A percentile compares a stretch with the other conserved stretches of the same genome.
Conservation (phyloP, 2,113 vertebrate species). For the Poecilia latipinna region DNA sequence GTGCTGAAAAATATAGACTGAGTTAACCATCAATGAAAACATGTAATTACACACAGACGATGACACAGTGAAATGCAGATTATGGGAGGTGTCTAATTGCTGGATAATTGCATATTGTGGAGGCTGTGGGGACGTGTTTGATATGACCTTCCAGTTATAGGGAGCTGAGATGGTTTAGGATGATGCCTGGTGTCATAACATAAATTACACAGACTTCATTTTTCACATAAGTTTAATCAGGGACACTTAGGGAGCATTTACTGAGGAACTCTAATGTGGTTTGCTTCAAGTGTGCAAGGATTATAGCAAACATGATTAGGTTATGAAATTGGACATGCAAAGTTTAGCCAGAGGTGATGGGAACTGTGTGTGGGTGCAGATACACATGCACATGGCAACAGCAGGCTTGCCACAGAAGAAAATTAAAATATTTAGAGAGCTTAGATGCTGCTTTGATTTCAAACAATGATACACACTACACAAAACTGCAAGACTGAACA, state of each 20-base stretch:
- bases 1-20: conserved; percentile 43
- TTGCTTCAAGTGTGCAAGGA: conserved; percentile 33
- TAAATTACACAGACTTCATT: conserved; percentile 56
- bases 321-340: conserved; percentile 53
- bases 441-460: conserved; percentile 27
- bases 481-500: not conserved
- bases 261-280: conserved; percentile 41
- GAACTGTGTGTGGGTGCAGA: conserved; percentile 5
- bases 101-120: conserved; percentile 53
- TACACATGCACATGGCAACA: not conserved
- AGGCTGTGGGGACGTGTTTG: conserved; percentile 52
- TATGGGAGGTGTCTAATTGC: conserved; percentile 65
- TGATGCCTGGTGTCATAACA: conserved; percentile 57
- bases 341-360: conserved; percentile 32
- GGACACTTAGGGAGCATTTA: conserved; percentile 35
- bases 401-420: conserved; percentile 4
- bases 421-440: conserved; percentile 6
- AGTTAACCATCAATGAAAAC: conserved; percentile 54
- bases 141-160: conserved; percentile 47
- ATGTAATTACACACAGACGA: conserved; percentile 60
- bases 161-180: conserved; percentile 44
- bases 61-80: conserved; percentile 48
- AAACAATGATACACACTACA: not conserved
- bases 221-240: conserved; percentile 47
- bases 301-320: conserved; percentile 53